Base-by-base conservation (phyloP, 1,140 invertebrate genomes). In the Penaeus chinensis region DNA sequence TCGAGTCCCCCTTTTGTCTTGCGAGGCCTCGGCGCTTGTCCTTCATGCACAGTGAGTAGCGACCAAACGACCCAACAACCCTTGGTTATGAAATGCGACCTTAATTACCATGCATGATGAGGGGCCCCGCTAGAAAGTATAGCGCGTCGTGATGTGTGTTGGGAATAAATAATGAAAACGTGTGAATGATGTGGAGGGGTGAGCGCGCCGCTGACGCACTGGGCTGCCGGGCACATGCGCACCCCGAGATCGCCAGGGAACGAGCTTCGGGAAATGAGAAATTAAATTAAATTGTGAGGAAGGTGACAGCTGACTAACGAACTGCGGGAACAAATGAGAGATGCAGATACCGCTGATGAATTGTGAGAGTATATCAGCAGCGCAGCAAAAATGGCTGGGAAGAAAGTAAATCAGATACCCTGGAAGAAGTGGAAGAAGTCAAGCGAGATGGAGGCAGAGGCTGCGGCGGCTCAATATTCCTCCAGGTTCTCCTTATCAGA, bases 81-180 rank as follows among this genome's bases (percentile, higher is more conserved):
- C 63, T 54, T 60, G 47, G 24, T 71, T 61, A 62, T 86, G 84
- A 86, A 80, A 71, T 81, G 84, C 84, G 63, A 66, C 84, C 84
- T 84, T 86, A 86, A 86, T 86, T 86, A 86, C 84, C 84, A 37
- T 80, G 84, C 37, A 63, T 86, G 84, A 86, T 86, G 84, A 79
- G 82, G 76, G 84, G 78, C 84, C 62, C 22, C 32, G 42, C 84
- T 86, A 86, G 78, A 81, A 86, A 86, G 77, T 86, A 86, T 81
- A 81, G 77, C 62, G 77, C 78, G 24, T 81, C 84, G 37, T 81
- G 84, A 85, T 85, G 84, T 85, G 84, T 81, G 77, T 71, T 32
- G 77, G 78, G 84, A 81, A 86, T 86, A 81, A 86, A 86, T 81
- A 80, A 86, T 80, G 63, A 81, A 81, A 86, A 66, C 20, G 24